A percentile compares a stretch with the other conserved stretches of the same genome.
Conservation (phyloP, 2,888 invertebrate genomes). For the Amphipoea oculea region DNA sequence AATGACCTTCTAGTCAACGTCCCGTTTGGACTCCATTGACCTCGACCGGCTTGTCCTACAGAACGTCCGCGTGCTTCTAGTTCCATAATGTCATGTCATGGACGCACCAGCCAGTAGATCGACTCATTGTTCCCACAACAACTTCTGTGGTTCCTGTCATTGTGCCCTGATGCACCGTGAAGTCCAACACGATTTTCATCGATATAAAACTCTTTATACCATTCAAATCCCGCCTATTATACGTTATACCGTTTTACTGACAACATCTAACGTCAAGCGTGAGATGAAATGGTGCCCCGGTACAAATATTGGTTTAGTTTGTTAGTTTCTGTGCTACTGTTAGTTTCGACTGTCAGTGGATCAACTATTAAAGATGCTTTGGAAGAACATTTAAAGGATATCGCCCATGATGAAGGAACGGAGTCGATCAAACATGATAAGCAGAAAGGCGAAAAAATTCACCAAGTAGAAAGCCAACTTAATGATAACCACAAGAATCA, state of each 20-base stretch:
- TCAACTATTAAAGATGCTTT: constrained; percentile 85
- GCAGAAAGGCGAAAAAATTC: constrained; percentile 86
- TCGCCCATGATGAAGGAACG: constrained; percentile 82
- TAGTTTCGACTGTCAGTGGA: constrained; percentile 76
- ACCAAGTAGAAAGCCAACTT: constrained; percentile 83
- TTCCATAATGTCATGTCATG: constrained; percentile 85
- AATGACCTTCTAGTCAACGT: constrained; percentile 78
- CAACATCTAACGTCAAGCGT: constrained; percentile 69
- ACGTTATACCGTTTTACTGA: constrained; percentile 68
- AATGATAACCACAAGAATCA: constrained; percentile 86
- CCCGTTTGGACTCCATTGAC: constrained; percentile 79
- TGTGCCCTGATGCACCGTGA: constrained; percentile 87
- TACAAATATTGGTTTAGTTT: constrained; percentile 74
- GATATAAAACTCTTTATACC: constrained; percentile 86
- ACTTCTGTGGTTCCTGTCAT: constrained; percentile 88
- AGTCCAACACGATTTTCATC: constrained; percentile 82
- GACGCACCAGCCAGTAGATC: constrained; percentile 77
- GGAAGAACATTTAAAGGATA: constrained; percentile 88
- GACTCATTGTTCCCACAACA: constrained; percentile 81
- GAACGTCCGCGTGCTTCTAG: constrained; percentile 71
- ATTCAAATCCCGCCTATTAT: constrained; percentile 79
- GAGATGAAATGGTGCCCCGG: constrained; percentile 83
- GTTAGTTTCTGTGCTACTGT: constrained; percentile 75
- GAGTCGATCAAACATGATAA: constrained; percentile 86
- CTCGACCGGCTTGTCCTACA: constrained; percentile 78